Evolutionary conservation across 2,797 vertebrate species (phyloP).

Genomic region (Leptoclinus maculatus): DNA sequence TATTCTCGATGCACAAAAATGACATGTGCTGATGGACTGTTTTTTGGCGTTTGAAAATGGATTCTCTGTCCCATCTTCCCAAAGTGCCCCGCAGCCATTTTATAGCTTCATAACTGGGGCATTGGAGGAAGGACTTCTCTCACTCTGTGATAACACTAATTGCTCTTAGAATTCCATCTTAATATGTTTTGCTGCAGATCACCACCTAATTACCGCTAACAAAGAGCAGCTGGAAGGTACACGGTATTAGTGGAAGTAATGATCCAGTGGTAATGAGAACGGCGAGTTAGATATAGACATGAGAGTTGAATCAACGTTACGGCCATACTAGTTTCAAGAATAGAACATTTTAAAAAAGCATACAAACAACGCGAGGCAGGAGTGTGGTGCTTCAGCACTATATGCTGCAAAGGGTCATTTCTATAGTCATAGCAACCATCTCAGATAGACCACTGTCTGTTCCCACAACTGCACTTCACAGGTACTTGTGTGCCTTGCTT

Average conservation of each 20-base stretch:
- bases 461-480: neutral
- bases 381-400: neutral
- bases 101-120: constrained; percentile 44
- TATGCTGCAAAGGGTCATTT: constrained; percentile 1
- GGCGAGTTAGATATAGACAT: constrained; percentile 60
- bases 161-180: constrained; percentile 73
- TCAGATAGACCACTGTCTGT: neutral
- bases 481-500: constrained; percentile 3
- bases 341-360: neutral
- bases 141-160: constrained; percentile 54
- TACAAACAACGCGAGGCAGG: constrained; percentile 5
- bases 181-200: constrained; percentile 78
- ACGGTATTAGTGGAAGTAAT: constrained; percentile 80
- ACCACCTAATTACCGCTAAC: constrained; percentile 79
- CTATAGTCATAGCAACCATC: constrained; percentile 17
- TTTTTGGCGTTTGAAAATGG: constrained; percentile 69
- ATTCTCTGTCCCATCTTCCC: constrained; percentile 51
- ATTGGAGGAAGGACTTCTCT: constrained; percentile 56
- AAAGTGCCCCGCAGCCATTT: constrained; percentile 53
- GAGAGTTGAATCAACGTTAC: constrained; percentile 66
- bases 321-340: constrained; percentile 26
- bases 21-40: constrained; percentile 47
- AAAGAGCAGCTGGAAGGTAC: constrained; percentile 79
- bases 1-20: constrained; percentile 54
- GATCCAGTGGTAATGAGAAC: constrained; percentile 77